Evolutionary conservation across 2,113 vertebrate genomes (phyloP).

Genomic region (Ciconia maguari): DNA sequence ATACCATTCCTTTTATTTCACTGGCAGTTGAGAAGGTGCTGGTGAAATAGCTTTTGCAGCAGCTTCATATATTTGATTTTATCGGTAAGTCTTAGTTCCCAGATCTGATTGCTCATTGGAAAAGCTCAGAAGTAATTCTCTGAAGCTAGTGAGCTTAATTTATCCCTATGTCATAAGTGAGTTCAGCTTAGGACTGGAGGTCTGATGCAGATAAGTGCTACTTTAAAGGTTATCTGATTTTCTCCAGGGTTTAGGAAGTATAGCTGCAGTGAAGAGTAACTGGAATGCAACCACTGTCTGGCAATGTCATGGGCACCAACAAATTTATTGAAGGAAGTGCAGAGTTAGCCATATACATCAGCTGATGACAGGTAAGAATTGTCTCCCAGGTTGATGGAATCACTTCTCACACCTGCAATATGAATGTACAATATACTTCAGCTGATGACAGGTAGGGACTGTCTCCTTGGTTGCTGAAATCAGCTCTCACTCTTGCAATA

Average conservation of each 20-base stretch:
- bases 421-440: neutral
- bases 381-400: neutral
- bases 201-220: conserved; percentile 10
- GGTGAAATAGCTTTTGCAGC: conserved; percentile 27
- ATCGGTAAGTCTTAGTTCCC: conserved; percentile 1
- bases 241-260: neutral
- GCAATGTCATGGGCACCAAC: neutral
- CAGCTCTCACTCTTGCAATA: neutral
- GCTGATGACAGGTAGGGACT: neutral
- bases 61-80: conserved; percentile 48
- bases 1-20: conserved; percentile 37
- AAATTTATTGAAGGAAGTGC: neutral
- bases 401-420: neutral
- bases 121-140: conserved; percentile 42
- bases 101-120: conserved; percentile 42
- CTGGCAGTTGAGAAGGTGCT: neutral
- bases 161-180: conserved; percentile 7
- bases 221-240: conserved; percentile 27
- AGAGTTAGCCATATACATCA: neutral
- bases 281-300: neutral
- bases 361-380: neutral
- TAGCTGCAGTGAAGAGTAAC: neutral
- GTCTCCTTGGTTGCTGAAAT: neutral
- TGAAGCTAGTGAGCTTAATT: conserved; percentile 25
- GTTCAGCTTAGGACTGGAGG: neutral